phyloP scores from a whole-genome alignment of 2,797 vertebrate species.

The Hoplostethus atlanticus region DNA sequence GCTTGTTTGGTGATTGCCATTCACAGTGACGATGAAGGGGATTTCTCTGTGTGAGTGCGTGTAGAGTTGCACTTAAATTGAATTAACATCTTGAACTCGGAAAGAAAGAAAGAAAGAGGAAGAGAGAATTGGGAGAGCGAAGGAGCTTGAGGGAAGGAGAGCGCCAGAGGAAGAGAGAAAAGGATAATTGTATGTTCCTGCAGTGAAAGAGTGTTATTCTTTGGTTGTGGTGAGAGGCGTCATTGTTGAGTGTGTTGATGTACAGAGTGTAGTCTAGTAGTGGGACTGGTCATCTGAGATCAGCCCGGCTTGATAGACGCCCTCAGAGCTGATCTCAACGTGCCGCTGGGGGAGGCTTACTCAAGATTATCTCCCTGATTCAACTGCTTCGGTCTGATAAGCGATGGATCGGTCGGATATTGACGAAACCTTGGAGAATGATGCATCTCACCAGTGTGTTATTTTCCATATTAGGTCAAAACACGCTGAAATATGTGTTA shows the following conservation, averaged over 20 bases:
- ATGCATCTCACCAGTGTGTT: no score
- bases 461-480: no score
- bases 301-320: conserved; percentile 40
- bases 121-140: neutral
- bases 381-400: neutral
- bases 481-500: no score
- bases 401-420: no score
- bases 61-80: conserved; percentile 42
- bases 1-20: conserved; percentile 11
- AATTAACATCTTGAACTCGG: conserved; percentile 58
- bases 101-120: neutral
- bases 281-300: conserved; percentile 59
- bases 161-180: conserved; percentile 34
- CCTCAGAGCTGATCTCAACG: conserved; percentile 32
- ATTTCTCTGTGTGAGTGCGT: conserved; percentile 22
- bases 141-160: neutral
- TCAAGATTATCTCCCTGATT: conserved; percentile 58
- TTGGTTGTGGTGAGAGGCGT: conserved; percentile 56
- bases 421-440: no score
- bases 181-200: conserved; percentile 55
- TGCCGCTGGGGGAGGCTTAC: conserved; percentile 56
- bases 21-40: conserved; percentile 30
- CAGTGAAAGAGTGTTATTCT: conserved; percentile 67
- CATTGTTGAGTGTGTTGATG: conserved; percentile 47
- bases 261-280: conserved; percentile 15